Evolutionary conservation across 2,888 invertebrate genomes (phyloP).

Genomic region (Spodoptera exigua): DNA sequence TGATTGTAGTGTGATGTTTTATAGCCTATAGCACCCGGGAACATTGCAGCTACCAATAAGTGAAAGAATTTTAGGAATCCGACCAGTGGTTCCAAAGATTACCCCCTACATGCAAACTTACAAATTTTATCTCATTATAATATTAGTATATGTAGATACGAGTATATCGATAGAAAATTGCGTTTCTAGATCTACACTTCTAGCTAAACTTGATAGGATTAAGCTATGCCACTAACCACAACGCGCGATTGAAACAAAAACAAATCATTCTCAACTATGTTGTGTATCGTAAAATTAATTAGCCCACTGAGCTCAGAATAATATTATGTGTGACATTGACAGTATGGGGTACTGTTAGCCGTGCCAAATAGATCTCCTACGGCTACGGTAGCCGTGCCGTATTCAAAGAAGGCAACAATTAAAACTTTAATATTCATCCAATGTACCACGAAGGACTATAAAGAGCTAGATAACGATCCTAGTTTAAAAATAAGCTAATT

Average conservation of each 20-base stretch:
- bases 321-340: conserved; percentile 70
- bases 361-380: conserved; percentile 73
- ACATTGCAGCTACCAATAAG: too few species aligned
- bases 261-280: conserved; percentile 10
- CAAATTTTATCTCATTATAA: too few species aligned
- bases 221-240: too few species aligned
- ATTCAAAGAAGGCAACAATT: conserved; percentile 78
- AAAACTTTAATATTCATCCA: conserved; percentile 81
- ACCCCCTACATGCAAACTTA: too few species aligned
- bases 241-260: conserved; percentile 14
- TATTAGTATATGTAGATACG: too few species aligned
- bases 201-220: too few species aligned
- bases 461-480: conserved; percentile 55
- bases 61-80: too few species aligned
- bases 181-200: too few species aligned
- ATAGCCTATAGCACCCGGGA: too few species aligned
- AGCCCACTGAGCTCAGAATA: conserved; percentile 45
- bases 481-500: conserved; percentile 58
- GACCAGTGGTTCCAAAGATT: too few species aligned
- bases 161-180: too few species aligned
- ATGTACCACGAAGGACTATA: conserved; percentile 58
- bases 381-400: conserved; percentile 55
- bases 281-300: conserved; percentile 40
- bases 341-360: conserved; percentile 75
- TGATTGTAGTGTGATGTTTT: too few species aligned